Evolutionary conservation across 2,797 vertebrate species (phyloP).

Genomic region (Centroberyx gerrardi): DNA sequence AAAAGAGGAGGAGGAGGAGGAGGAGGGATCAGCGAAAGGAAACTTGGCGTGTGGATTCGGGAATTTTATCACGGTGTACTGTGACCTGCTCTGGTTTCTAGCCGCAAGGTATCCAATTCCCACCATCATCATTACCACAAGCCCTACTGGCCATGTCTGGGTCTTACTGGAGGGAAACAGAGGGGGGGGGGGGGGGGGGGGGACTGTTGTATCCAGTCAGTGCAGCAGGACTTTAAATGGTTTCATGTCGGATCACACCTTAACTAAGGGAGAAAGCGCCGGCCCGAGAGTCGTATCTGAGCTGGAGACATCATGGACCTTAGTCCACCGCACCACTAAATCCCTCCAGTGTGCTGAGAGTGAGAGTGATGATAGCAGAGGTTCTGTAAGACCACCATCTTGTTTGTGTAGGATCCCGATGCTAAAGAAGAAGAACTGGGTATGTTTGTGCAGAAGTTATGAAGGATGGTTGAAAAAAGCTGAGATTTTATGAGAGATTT

Average conservation of each 20-base stretch:
- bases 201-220: slow-evolving; percentile 68
- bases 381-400: slow-evolving; percentile 28
- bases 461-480: background rate
- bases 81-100: slow-evolving; percentile 99
- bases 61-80: slow-evolving; percentile 99
- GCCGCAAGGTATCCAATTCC: slow-evolving; percentile 91
- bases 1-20: slow-evolving; percentile 62
- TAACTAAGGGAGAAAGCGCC: slow-evolving; percentile 15
- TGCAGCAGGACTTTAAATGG: slow-evolving; percentile 26
- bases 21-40: slow-evolving; percentile 90
- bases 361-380: slow-evolving; percentile 4
- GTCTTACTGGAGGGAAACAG: slow-evolving; percentile 80
- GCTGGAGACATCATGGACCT: slow-evolving; percentile 2
- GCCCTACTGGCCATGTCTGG: slow-evolving; percentile 56
- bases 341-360: slow-evolving; percentile 33
- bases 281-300: slow-evolving; percentile 13
- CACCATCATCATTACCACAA: slow-evolving; percentile 84
- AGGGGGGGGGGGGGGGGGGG: slow-evolving; percentile 79
- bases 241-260: slow-evolving; percentile 31
- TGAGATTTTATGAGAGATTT: too few species aligned
- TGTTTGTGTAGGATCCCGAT: background rate
- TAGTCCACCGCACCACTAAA: slow-evolving; percentile 18
- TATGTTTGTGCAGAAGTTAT: slow-evolving; percentile 3
- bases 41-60: slow-evolving; percentile 96
- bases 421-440: background rate